Percentiles rank a stretch among this genome's conserved stretches.
Conservation (phyloP, 2,888 invertebrate genomes). For the Bhutanitis thaidina region DNA sequence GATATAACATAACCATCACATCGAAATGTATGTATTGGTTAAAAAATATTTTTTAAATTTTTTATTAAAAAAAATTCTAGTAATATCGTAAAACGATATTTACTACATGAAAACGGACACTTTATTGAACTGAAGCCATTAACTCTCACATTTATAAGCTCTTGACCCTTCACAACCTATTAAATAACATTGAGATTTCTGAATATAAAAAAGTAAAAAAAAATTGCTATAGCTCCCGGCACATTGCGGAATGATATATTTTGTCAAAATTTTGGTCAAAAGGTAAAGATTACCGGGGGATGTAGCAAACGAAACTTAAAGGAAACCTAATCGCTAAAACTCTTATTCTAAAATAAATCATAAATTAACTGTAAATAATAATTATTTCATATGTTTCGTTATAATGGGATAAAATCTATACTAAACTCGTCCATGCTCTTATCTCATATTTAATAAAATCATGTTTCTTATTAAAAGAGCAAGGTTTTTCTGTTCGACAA, state of each 20-base stretch:
- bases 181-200: slow-evolving; percentile 63
- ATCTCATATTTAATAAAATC: not conserved
- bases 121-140: slow-evolving; percentile 4
- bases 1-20: not conserved
- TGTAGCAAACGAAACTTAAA: slow-evolving; percentile 19
- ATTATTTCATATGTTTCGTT: not conserved
- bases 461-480: not conserved
- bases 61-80: no score
- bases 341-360: slow-evolving; percentile 6
- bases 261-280: slow-evolving; percentile 29
- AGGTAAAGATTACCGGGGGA: slow-evolving; percentile 10
- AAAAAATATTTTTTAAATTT: no score
- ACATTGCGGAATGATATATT: slow-evolving; percentile 45
- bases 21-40: not conserved
- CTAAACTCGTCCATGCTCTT: not conserved
- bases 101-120: not conserved
- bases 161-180: slow-evolving; percentile 51
- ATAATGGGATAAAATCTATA: not conserved
- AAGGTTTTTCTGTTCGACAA: not conserved
- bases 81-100: no score
- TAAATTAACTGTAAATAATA: not conserved
- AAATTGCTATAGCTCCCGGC: slow-evolving; percentile 64
- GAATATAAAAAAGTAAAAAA: slow-evolving; percentile 30
- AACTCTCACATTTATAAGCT: slow-evolving; percentile 39
- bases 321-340: slow-evolving; percentile 19